phyloP scores from a whole-genome alignment of 2,797 vertebrate genomes.

The Sebastes oblongus region DNA sequence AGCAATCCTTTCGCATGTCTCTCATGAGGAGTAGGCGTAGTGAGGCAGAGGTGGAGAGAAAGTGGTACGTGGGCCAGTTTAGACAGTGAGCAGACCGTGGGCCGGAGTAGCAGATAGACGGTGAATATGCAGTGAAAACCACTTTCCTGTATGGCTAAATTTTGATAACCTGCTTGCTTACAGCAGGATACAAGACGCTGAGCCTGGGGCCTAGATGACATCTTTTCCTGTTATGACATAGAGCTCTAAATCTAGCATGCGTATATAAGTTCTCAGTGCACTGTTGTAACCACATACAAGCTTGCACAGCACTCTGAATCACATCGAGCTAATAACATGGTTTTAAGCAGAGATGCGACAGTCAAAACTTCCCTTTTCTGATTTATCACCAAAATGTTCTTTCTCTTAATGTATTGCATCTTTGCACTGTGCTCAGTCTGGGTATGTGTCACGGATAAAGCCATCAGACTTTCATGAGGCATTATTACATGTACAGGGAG shows the following conservation, averaged over 20 bases:
- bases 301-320: conserved; percentile 50
- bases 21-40: background rate
- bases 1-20: background rate
- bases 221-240: conserved; percentile 76
- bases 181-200: conserved; percentile 22
- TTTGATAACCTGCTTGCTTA: conserved; percentile 34
- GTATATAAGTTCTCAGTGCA: conserved; percentile 30
- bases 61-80: background rate
- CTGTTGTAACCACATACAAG: conserved; percentile 45
- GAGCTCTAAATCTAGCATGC: conserved; percentile 54
- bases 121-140: background rate
- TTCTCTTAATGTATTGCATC: background rate
- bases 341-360: background rate
- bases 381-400: conserved; percentile 10
- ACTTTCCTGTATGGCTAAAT: background rate
- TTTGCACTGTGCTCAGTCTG: background rate
- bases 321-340: conserved; percentile 13
- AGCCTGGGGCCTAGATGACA: conserved; percentile 42
- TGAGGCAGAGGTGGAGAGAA: background rate
- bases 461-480: background rate
- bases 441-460: background rate
- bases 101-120: background rate
- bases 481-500: background rate
- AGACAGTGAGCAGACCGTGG: background rate
- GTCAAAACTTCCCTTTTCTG: conserved; percentile 2